Conservation (phyloP, 2,888 invertebrate species). For the Xylocampa areola region DNA sequence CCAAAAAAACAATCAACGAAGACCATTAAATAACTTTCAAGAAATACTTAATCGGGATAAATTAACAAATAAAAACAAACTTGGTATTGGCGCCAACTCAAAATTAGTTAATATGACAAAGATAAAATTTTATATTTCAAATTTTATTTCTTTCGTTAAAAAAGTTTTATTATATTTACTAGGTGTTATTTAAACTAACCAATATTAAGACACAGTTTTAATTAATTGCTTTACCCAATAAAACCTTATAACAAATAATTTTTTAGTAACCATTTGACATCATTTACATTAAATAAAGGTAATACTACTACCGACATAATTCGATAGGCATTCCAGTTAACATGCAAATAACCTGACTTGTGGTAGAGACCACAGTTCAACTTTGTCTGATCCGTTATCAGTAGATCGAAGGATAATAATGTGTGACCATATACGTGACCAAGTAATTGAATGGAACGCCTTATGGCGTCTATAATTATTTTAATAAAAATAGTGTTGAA, state of each 20-base stretch:
- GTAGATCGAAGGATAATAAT: conserved; percentile 8
- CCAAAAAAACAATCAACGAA: too few relatives aligned
- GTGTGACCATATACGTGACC: conserved; percentile 10
- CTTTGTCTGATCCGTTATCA: conserved; percentile 16
- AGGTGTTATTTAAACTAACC: too few relatives aligned
- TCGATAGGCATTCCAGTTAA: background rate
- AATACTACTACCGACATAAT: background rate
- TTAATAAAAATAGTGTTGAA: background rate
- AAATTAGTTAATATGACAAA: too few relatives aligned
- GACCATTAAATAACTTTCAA: too few relatives aligned
- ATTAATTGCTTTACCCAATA: too few relatives aligned
- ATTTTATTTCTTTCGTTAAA: too few relatives aligned
- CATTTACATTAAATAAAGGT: background rate
- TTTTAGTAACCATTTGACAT: background rate
- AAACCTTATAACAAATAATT: background rate
- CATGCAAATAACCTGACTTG: conserved; percentile 13
- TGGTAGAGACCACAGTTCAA: conserved; percentile 15
- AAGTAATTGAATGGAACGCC: conserved; percentile 12
- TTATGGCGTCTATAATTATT: background rate
- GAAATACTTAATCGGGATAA: too few relatives aligned
- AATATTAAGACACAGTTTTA: too few relatives aligned
- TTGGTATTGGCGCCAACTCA: too few relatives aligned
- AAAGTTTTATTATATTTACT: too few relatives aligned
- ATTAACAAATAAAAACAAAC: too few relatives aligned
- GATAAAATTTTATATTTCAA: too few relatives aligned